Conservation (phyloP, 2,888 invertebrate species). For the Lordiphosa fenestrarum region DNA sequence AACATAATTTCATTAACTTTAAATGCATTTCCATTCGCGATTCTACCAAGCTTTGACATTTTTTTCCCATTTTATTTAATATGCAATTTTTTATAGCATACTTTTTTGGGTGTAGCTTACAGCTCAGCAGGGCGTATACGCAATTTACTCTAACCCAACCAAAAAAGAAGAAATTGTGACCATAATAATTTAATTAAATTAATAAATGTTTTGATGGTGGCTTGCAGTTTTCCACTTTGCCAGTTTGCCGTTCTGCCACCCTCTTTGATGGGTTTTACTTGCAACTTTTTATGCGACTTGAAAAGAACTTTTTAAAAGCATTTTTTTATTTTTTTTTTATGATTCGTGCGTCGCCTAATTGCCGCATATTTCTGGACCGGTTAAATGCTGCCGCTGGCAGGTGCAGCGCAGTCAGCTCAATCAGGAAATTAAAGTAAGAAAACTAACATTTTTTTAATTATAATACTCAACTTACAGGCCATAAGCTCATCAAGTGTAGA, state of each 20-base stretch:
- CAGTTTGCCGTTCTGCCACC: background rate
- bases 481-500: constrained; percentile 20
- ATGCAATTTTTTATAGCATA: too few relatives aligned
- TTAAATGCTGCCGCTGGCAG: constrained; percentile 48
- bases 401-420: too few relatives aligned
- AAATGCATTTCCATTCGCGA: too few relatives aligned
- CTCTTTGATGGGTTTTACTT: constrained; percentile 34
- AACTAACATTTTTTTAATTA: constrained; percentile 45
- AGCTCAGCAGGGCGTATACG: constrained; percentile 4
- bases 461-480: constrained; percentile 36
- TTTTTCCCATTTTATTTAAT: too few relatives aligned
- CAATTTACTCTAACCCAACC: constrained; percentile 14
- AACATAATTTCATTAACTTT: too few relatives aligned
- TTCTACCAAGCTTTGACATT: too few relatives aligned
- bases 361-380: constrained; percentile 21
- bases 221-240: background rate
- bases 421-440: background rate
- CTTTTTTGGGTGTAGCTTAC: background rate
- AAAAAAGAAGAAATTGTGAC: constrained; percentile 3
- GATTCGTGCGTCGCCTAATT: constrained; percentile 51
- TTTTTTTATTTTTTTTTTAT: constrained; percentile 44
- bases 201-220: too few relatives aligned
- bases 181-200: constrained; percentile 16
- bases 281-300: constrained; percentile 56
- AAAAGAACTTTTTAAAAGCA: constrained; percentile 47